A percentile compares a stretch with the other conserved stretches of the same genome.
These are phyloP conservation scores for Eumerus sabulonum DNA, from an alignment of 2,888 invertebrate species.

Conservation along the genomic window DNA sequence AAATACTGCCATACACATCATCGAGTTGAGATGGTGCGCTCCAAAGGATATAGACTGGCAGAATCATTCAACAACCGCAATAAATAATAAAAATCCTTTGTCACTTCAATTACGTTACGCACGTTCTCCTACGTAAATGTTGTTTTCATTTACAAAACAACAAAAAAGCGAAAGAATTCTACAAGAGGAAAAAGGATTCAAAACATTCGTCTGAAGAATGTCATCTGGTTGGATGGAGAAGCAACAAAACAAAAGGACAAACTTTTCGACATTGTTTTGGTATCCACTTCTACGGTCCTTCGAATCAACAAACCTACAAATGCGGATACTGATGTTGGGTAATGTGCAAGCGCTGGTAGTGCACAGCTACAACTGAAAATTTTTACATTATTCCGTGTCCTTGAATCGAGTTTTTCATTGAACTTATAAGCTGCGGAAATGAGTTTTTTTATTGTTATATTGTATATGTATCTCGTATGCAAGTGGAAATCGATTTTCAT, in stretches of 20 bases:
- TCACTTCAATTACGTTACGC: conserved; percentile 58
- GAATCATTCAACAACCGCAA: conserved; percentile 35
- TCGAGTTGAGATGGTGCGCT: no score
- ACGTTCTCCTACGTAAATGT: neutral
- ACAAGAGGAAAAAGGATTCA: no score
- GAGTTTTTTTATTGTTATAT: neutral
- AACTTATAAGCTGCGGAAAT: conserved; percentile 21
- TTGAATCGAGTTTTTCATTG: conserved; percentile 43
- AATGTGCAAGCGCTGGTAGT: conserved; percentile 4
- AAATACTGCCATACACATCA: no score
- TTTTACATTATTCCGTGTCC: conserved; percentile 40
- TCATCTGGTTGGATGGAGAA: conserved; percentile 38
- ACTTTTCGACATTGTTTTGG: conserved; percentile 51
- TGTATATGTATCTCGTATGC: no score
- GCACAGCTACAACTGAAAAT: conserved; percentile 35
- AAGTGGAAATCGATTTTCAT: neutral
- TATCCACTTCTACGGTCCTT: conserved; percentile 2
- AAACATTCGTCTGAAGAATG: conserved; percentile 60
- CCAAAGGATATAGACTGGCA: neutral
- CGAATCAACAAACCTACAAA: neutral
- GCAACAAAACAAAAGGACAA: conserved; percentile 10
- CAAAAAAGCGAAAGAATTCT: no score
- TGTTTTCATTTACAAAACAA: no score
- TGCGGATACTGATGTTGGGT: neutral
- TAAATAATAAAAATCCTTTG: conserved; percentile 57